Percentiles rank a stretch among this genome's conserved stretches.
phyloP scores from a whole-genome alignment of 2,797 vertebrate genomes.

The Schizopygopsis malacanthus region DNA sequence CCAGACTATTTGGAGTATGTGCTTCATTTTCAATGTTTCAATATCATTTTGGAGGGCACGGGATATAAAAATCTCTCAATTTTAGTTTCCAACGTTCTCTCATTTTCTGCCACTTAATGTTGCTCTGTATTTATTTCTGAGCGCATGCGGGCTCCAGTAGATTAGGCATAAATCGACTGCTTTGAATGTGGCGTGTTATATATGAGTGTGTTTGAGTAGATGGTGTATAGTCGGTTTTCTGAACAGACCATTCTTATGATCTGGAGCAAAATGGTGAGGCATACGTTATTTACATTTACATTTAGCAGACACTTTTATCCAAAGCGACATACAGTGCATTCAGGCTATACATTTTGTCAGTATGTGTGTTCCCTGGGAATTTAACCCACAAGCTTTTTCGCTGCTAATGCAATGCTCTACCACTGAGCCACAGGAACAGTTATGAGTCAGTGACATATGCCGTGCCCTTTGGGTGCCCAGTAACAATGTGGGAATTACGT shows the following conservation, averaged over 20 bases:
- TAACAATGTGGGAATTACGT: slow-evolving; percentile 53
- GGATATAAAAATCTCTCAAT: slow-evolving; percentile 47
- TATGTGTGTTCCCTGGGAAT: too few species aligned
- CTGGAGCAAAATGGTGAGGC: slow-evolving; percentile 56
- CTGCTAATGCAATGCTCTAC: too few species aligned
- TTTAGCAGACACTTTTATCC: too few species aligned
- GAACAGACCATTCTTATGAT: slow-evolving; percentile 43
- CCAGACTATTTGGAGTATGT: slow-evolving; percentile 59
- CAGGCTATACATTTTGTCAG: too few species aligned
- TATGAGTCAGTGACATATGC: slow-evolving; percentile 62
- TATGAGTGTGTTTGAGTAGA: slow-evolving; percentile 16
- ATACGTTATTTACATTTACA: slow-evolving; percentile 29
- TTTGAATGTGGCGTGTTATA: neutral
- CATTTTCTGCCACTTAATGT: slow-evolving; percentile 33
- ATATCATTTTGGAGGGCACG: slow-evolving; percentile 61
- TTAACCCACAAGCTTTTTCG: too few species aligned
- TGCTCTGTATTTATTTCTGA: slow-evolving; percentile 20
- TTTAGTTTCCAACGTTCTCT: slow-evolving; percentile 20
- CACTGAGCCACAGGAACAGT: too few species aligned
- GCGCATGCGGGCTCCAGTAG: neutral
- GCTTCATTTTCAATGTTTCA: slow-evolving; percentile 63
- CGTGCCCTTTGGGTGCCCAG: slow-evolving; percentile 57
- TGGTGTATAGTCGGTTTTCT: slow-evolving; percentile 7
- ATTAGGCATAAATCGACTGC: slow-evolving; percentile 6
- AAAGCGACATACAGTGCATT: too few species aligned